Conservation (phyloP, 92 coral and sea anemone genomes). For the Porites lobata region DNA sequence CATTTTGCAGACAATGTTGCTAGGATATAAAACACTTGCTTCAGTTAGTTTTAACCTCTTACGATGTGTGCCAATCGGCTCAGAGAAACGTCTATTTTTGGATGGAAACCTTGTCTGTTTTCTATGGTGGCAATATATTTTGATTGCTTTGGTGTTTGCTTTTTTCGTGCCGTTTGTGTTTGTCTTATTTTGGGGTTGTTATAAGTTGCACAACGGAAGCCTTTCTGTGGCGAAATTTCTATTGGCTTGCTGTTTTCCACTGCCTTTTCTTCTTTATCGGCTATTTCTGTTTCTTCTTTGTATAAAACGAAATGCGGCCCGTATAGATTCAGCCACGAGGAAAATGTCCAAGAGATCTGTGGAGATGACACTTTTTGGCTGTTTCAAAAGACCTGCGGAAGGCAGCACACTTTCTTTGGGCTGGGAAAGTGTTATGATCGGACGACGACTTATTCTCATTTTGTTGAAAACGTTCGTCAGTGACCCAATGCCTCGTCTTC, state of each 20-base stretch:
- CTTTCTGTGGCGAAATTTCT: constrained; percentile 61
- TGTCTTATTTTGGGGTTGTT: constrained; percentile 70
- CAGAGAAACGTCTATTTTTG: constrained; percentile 66
- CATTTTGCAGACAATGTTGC: constrained; percentile 76
- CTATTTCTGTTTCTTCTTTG: background rate
- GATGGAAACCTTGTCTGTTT: constrained; percentile 70
- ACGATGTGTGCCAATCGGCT: constrained; percentile 66
- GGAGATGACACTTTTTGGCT: constrained; percentile 1
- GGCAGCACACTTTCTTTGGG: constrained; percentile 28
- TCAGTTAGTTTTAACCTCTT: constrained; percentile 54
- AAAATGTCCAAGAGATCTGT: background rate
- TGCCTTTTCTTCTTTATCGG: constrained; percentile 68
- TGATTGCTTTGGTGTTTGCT: constrained; percentile 42
- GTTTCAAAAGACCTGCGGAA: background rate
- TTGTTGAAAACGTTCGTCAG: constrained; percentile 37
- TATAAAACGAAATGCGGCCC: background rate
- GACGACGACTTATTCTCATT: constrained; percentile 61
- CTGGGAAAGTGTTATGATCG: constrained; percentile 72
- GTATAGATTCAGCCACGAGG: background rate
- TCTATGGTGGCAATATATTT: constrained; percentile 86
- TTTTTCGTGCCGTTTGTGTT: constrained; percentile 72
- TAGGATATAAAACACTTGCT: constrained; percentile 77
- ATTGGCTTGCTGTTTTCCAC: constrained; percentile 66
- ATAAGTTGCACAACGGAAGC: constrained; percentile 59
- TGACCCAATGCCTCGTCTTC: constrained; percentile 50